These are phyloP conservation scores for Synanthedon myopaeformis DNA, from an alignment of 2,888 invertebrate genomes.

Conservation along the genomic window DNA sequence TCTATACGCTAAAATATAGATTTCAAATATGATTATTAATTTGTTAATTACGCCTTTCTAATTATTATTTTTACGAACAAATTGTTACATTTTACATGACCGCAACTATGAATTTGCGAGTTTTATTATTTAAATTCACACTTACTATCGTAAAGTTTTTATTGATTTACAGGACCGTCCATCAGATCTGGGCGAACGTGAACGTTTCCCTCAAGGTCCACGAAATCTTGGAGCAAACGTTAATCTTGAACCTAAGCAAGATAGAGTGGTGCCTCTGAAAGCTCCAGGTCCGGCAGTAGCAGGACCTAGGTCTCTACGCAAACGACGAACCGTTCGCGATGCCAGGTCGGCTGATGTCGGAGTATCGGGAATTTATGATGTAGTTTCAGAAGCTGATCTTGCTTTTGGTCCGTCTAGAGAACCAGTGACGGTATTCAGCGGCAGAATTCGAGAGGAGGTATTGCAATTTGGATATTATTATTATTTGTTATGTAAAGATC, in stretches of 20 bases:
- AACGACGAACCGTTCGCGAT: slow-evolving; percentile 77
- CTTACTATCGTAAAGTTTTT: not conserved
- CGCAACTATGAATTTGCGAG: too few relatives aligned
- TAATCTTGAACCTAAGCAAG: slow-evolving; percentile 27
- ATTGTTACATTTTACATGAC: too few relatives aligned
- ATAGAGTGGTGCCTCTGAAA: slow-evolving; percentile 61
- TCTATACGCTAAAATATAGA: too few relatives aligned
- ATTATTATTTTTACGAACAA: too few relatives aligned
- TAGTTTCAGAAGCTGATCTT: slow-evolving; percentile 91
- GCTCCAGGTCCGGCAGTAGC: slow-evolving; percentile 62
- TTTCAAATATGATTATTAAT: too few relatives aligned
- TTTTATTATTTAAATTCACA: not conserved
- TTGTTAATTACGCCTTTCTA: too few relatives aligned
- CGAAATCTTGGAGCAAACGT: slow-evolving; percentile 71
- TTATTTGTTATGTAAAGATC: too few relatives aligned
- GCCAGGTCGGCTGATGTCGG: slow-evolving; percentile 88
- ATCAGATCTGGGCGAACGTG: slow-evolving; percentile 69
- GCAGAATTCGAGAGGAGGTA: slow-evolving; percentile 85
- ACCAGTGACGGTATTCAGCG: slow-evolving; percentile 89
- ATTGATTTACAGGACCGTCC: slow-evolving; percentile 53
- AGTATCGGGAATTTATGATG: slow-evolving; percentile 89
- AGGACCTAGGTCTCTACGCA: slow-evolving; percentile 69
- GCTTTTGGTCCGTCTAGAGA: slow-evolving; percentile 90
- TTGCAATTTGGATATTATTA: too few relatives aligned
- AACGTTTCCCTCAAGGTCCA: slow-evolving; percentile 84